Evolutionary conservation across 30 jellyfish, hydroid and myxozoan genomes (phyloP).

Genomic region (Aurelia sp.): DNA sequence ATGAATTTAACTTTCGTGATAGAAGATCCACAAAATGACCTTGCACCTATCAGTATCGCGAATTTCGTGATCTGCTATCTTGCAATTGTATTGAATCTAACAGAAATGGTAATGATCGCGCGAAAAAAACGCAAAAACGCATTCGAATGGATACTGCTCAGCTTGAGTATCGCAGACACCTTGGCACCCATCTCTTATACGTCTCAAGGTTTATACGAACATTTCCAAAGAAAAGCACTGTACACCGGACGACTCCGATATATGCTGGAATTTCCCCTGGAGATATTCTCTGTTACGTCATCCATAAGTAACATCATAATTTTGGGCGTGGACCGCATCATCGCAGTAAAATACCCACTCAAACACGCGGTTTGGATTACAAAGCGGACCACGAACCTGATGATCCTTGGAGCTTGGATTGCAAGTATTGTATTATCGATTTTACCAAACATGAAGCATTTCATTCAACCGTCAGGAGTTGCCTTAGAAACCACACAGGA

Average conservation of each 20-base stretch:
- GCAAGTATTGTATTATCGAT: slow-evolving; percentile 25
- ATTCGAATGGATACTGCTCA: slow-evolving; percentile 29
- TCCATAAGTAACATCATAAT: slow-evolving; percentile 40
- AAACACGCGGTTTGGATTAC: slow-evolving; percentile 48
- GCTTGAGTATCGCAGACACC: slow-evolving; percentile 37
- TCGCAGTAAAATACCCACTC: slow-evolving; percentile 50
- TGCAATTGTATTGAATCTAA: slow-evolving; percentile 25
- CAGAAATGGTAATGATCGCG: slow-evolving; percentile 9
- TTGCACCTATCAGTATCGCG: background rate
- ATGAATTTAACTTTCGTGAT: too few species aligned
- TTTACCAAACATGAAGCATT: slow-evolving; percentile 13
- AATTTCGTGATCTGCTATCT: slow-evolving; percentile 5
- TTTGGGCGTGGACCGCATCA: slow-evolving; percentile 42
- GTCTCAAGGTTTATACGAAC: background rate
- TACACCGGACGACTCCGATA: background rate
- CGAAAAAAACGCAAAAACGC: slow-evolving; percentile 5
- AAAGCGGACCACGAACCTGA: background rate
- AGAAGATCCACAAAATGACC: too few species aligned
- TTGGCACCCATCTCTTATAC: background rate
- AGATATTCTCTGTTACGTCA: slow-evolving; percentile 25
- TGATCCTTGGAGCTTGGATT: slow-evolving; percentile 42
- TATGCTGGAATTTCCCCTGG: background rate
- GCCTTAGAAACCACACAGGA: background rate
- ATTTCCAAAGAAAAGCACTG: background rate
- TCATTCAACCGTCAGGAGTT: background rate